Evolutionary conservation across 2,888 invertebrate species (phyloP), one percentile per base, ranked within the genome.

Genomic region (Candidula unifasciata): DNA sequence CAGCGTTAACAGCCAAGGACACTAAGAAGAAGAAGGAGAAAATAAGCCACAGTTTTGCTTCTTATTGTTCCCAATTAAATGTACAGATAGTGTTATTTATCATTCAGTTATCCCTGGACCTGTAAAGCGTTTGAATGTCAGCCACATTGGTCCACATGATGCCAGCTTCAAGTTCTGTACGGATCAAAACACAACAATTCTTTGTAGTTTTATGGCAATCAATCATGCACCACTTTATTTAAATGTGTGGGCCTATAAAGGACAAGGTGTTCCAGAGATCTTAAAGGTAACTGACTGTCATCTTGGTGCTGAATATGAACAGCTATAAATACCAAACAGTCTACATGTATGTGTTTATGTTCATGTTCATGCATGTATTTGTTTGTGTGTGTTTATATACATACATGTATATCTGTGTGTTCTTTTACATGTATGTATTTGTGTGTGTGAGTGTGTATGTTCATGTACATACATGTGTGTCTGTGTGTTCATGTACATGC

Each of bases 81-180:
- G 44, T 44, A 44, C 44, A 44, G 3, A 44, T 44, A 44, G 27
- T 30, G 30, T 68, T 68, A 1, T 74, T 33, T 54, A 5, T 74
- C 21, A 54, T 54, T 74, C 44, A 74, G 74, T 74, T 54, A 52
- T n/a, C 2, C 74, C 74, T 54, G 74, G 54, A 74, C 74, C 74
- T 27, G 30, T 74, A 13, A 30, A 1, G 54, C 30, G 18, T 13
- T 74, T 74, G 30, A 33, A 3, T 21, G 27, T 30, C 13, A 27
- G 21, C 21, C 3, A 54, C 30, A 21, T 74, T n/a, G 21, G 74
- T 18, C 21, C 54, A 52, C 16, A 54, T 30, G 18, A 54, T 30
- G 74, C 52, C 21, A 30, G 13, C 54, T 1, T 74, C 24, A 27
- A 74, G 54, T 74, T 74, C 52, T 74, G 74, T 30, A 74, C 54